These are phyloP conservation scores for Sceliomorpha sp. DNA, from an alignment of 2,888 invertebrate species.

Conservation along the genomic window DNA sequence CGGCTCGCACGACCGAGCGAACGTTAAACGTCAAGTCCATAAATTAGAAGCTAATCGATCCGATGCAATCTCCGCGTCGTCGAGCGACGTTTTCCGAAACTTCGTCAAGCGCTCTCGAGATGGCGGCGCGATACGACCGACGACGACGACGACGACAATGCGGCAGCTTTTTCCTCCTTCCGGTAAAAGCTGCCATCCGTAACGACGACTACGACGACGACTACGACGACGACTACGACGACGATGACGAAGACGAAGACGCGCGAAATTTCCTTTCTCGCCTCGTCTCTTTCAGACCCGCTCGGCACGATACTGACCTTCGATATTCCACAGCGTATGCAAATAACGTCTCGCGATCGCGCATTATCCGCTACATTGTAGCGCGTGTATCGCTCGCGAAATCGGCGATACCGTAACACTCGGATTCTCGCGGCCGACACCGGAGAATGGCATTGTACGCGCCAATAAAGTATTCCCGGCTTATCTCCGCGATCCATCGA, in stretches of 20 bases:
- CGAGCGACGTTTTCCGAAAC: too few relatives aligned
- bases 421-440: constrained; percentile 42
- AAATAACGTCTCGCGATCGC: constrained; percentile 27
- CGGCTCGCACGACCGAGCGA: too few relatives aligned
- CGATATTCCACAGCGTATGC: constrained; percentile 17
- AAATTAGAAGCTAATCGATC: too few relatives aligned
- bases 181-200: constrained; percentile 14
- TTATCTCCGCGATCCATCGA: constrained; percentile 52
- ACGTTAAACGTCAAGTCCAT: too few relatives aligned
- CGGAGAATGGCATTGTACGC: constrained; percentile 47
- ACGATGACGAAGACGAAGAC: neutral
- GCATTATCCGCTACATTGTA: constrained; percentile 37
- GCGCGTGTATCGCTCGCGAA: constrained; percentile 29
- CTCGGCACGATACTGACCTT: constrained; percentile 12
- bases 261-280: constrained; percentile 6
- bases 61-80: too few relatives aligned
- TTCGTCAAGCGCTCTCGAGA: too few relatives aligned
- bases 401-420: constrained; percentile 43
- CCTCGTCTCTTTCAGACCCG: neutral
- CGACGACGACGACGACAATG: too few relatives aligned
- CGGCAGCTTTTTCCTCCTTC: constrained; percentile 7
- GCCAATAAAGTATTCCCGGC: constrained; percentile 54
- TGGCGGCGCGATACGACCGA: too few relatives aligned
- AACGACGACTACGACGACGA: neutral
- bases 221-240: too few relatives aligned